Evolutionary conservation across 1,140 invertebrate species (phyloP).

Genomic region (Trichomalopsis sarcophagae): DNA sequence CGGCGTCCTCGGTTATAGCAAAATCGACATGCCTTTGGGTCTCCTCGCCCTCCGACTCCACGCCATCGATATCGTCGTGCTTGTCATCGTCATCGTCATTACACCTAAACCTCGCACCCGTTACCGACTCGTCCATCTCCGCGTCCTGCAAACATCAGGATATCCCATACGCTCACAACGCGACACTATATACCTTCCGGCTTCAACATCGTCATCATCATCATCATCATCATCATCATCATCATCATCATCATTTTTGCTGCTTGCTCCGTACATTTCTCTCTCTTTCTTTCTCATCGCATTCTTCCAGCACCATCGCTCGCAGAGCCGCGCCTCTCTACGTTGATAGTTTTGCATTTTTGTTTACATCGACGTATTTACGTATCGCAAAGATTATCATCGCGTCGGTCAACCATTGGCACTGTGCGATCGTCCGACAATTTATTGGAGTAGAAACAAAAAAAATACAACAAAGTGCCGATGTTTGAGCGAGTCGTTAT

Average conservation of each 20-base stretch:
- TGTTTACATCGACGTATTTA: no score
- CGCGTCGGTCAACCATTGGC: background rate
- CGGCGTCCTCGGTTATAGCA: slow-evolving; percentile 73
- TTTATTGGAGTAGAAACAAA: no score
- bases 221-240: background rate
- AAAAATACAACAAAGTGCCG: background rate
- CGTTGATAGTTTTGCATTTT: no score
- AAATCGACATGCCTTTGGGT: slow-evolving; percentile 81
- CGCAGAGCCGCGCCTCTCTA: no score
- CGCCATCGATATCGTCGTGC: slow-evolving; percentile 59
- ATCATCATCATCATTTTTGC: background rate
- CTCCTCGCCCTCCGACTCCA: slow-evolving; percentile 70
- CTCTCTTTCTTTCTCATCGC: background rate
- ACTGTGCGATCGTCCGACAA: no score
- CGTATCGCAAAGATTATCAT: no score
- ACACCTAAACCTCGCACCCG: slow-evolving; percentile 64
- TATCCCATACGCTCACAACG: slow-evolving; percentile 57
- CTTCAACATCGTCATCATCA: no score
- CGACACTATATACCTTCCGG: slow-evolving; percentile 38
- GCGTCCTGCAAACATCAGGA: slow-evolving; percentile 64
- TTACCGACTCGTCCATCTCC: slow-evolving; percentile 68
- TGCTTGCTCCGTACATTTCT: background rate
- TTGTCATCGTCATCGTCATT: slow-evolving; percentile 46
- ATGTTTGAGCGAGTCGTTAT: background rate
- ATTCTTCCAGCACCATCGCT: background rate